Evolutionary conservation across 2,113 vertebrate genomes (phyloP).

Genomic region (Tetraodon nigroviridis): DNA sequence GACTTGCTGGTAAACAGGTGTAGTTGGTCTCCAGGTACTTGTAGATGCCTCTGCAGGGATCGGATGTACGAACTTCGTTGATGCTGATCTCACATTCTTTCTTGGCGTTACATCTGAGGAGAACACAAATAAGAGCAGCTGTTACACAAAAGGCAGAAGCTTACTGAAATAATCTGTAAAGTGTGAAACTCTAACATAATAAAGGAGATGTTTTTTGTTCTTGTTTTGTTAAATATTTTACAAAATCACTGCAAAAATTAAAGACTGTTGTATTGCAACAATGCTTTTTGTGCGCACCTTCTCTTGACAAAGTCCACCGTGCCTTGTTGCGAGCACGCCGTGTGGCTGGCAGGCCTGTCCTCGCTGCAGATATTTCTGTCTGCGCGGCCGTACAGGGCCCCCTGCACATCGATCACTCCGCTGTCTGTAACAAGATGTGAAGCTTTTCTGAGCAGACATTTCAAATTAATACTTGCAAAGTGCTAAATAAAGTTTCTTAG

Average conservation of each 20-base stretch:
- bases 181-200: too few species aligned
- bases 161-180: not conserved
- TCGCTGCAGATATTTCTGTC: constrained; percentile 29
- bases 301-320: not conserved
- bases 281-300: constrained; percentile 15
- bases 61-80: not conserved
- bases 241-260: too few species aligned
- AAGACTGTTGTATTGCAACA: too few species aligned
- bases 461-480: too few species aligned
- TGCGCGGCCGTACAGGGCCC: constrained; percentile 26
- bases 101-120: constrained; percentile 48
- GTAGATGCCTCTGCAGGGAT: constrained; percentile 11
- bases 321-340: not conserved
- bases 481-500: too few species aligned
- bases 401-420: constrained; percentile 33
- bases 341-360: not conserved
- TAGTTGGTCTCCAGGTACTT: constrained; percentile 50
- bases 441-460: too few species aligned
- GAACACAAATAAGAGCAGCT: not conserved
- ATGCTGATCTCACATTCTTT: constrained; percentile 30
- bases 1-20: constrained; percentile 44
- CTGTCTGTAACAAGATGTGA: not conserved
- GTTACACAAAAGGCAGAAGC: not conserved
- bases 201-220: too few species aligned
- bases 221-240: too few species aligned